These are phyloP conservation scores for Misgurnus mizolepis DNA, from an alignment of 2,113 vertebrate genomes.

Conservation along the genomic window DNA sequence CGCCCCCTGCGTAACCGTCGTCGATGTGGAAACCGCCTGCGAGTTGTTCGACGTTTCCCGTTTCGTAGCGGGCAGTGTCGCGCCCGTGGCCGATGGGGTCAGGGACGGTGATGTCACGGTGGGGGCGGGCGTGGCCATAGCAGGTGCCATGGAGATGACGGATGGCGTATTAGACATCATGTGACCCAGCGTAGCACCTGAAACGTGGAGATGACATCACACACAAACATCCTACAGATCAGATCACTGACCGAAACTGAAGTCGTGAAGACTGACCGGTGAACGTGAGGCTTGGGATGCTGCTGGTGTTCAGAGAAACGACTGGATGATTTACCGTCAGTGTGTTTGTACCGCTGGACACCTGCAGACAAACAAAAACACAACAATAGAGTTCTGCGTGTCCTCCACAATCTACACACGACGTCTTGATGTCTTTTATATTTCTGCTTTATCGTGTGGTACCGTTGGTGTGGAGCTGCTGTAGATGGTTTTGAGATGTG, in stretches of 20 bases:
- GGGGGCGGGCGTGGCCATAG: slow-evolving; percentile 80
- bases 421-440: no score
- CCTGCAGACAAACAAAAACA: slow-evolving; percentile 68
- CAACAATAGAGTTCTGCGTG: no score
- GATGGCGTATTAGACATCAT: slow-evolving; percentile 86
- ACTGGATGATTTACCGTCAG: slow-evolving; percentile 92
- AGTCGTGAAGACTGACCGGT: slow-evolving; percentile 74
- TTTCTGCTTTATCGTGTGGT: slow-evolving; percentile 34
- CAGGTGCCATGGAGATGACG: slow-evolving; percentile 91
- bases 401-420: no score
- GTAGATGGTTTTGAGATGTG: slow-evolving; percentile 94
- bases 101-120: slow-evolving; percentile 75
- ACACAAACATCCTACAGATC: not conserved
- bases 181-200: slow-evolving; percentile 84
- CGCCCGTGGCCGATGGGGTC: slow-evolving; percentile 82
- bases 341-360: slow-evolving; percentile 91
- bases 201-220: not conserved
- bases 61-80: slow-evolving; percentile 70
- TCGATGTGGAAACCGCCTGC: slow-evolving; percentile 77
- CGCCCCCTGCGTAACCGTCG: slow-evolving; percentile 80
- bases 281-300: slow-evolving; percentile 83
- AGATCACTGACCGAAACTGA: slow-evolving; percentile 68
- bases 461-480: slow-evolving; percentile 89
- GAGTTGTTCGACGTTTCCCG: slow-evolving; percentile 69
- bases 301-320: slow-evolving; percentile 88